Base-by-base conservation (phyloP, 2,797 vertebrate species). In the Amniataba percoides region DNA sequence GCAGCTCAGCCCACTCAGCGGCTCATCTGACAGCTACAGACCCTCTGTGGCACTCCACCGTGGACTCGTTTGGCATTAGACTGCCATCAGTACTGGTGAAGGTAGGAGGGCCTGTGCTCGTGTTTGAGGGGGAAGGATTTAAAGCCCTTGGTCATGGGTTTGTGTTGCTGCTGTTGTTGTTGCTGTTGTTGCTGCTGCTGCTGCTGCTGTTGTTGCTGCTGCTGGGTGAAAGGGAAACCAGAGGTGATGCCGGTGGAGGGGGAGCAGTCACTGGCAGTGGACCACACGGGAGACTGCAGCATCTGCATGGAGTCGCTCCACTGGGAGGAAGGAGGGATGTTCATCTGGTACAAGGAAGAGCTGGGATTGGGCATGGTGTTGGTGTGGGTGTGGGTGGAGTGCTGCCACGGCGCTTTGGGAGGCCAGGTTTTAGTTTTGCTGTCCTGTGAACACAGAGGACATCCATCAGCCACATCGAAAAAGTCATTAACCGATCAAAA, bases 391-490 rank as follows among this genome's bases (percentile, higher is more conserved):
- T 97, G 95, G 0, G 94, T 92, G 0, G 96, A 92, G 87, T 99
- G 98, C 86, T 99, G 98, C 98, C 98, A 99, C 0, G 98, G 98
- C 1, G 98, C 98, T 93, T 99, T 99, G 3, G 98, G 98, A 23
- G 98, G 98, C 98, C 98, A 99, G 0, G 98, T 99, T 96, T 99
- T 99, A 89, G 97, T 99, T 95, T 99, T 99, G 87, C 96, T 98
- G 74, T 99, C 98, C 98, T 99, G 94, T 62, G n/a, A 64, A 52
- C n/a, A 51, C 8, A 77, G 36, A 8, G 12, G 25, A 69, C 5
- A 10, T 3, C 2, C n/a, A 64, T 60, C 39, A 63, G 27, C 7
- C 4, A 1, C 23, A 36, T 12, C 46, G 10, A 13, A 46, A 9
- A 68, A 27, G 23, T 57, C 12, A 46, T 39, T 8, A 40, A n/a